A percentile compares a stretch with the other conserved stretches of the same genome.
Evolutionary conservation across 1,140 invertebrate genomes (phyloP).

Genomic region (Ceratina calcarata): DNA sequence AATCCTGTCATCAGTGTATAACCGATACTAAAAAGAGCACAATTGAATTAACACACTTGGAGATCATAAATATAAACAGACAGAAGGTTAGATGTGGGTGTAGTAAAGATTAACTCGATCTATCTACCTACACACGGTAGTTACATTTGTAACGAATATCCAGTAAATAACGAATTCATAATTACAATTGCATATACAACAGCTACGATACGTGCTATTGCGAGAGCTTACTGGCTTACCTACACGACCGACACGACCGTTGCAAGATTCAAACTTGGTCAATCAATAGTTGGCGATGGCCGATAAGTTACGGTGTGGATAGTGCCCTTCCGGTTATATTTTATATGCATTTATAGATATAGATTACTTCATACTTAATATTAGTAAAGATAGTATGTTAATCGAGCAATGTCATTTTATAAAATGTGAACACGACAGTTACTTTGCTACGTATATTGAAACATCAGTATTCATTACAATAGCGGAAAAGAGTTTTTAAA

Average conservation of each 20-base stretch:
- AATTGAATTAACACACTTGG: conserved; percentile 54
- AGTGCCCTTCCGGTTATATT: no score
- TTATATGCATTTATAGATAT: no score
- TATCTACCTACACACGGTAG: conserved; percentile 36
- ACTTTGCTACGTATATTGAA: no score
- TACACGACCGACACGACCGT: conserved; percentile 54
- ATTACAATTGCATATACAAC: conserved; percentile 6
- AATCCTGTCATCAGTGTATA: conserved; percentile 48
- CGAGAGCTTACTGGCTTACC: conserved; percentile 16
- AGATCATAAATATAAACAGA: conserved; percentile 47
- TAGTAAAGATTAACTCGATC: conserved; percentile 55
- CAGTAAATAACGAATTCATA: conserved; percentile 5
- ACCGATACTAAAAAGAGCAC: conserved; percentile 42
- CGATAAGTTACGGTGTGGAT: conserved; percentile 9
- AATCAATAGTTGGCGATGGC: conserved; percentile 45
- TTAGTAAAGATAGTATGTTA: no score
- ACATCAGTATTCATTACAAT: no score
- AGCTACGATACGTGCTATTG: not conserved
- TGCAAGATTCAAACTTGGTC: conserved; percentile 60
- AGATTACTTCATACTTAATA: no score
- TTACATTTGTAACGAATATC: conserved; percentile 5
- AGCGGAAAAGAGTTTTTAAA: no score
- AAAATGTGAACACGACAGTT: no score
- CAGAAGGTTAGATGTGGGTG: conserved; percentile 47
- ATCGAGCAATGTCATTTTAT: no score